Percentiles rank a stretch among this genome's conserved stretches.
Evolutionary conservation across 1,140 invertebrate genomes (phyloP).

Genomic region (Drosophila paulistorum): DNA sequence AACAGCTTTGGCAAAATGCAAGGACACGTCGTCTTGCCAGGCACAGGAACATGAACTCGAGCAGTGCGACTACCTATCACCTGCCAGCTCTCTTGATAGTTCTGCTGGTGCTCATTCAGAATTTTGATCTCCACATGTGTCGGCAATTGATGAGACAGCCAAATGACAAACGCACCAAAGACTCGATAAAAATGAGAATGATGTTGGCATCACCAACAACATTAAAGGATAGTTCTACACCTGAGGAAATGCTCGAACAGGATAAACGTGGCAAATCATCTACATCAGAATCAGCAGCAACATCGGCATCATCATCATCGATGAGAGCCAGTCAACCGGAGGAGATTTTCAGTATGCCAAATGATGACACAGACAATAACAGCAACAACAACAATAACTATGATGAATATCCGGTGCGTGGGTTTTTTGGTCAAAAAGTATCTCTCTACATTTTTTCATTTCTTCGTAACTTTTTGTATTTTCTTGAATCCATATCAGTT

Average conservation of each 20-base stretch:
- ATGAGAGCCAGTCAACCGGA: slow-evolving; percentile 64
- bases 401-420: slow-evolving; percentile 79
- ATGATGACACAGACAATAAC: slow-evolving; percentile 48
- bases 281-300: background rate
- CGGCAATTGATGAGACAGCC: slow-evolving; percentile 63
- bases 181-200: slow-evolving; percentile 10
- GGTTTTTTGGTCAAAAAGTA: slow-evolving; percentile 14
- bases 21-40: slow-evolving; percentile 27
- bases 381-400: slow-evolving; percentile 44
- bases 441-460: slow-evolving; percentile 32
- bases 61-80: slow-evolving; percentile 38
- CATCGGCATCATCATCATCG: background rate
- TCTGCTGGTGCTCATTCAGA: slow-evolving; percentile 67
- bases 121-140: slow-evolving; percentile 70
- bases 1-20: slow-evolving; percentile 30
- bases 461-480: background rate
- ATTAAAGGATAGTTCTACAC: slow-evolving; percentile 34
- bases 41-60: slow-evolving; percentile 10
- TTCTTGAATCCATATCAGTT: slow-evolving; percentile 54
- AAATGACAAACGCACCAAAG: slow-evolving; percentile 36
- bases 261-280: slow-evolving; percentile 43
- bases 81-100: slow-evolving; percentile 63
- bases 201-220: background rate
- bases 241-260: slow-evolving; percentile 21
- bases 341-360: slow-evolving; percentile 73